Percentiles rank a stretch among this genome's conserved stretches.
These are phyloP conservation scores for Lysandra coridon DNA, from an alignment of 2,888 invertebrate genomes.

Conservation along the genomic window DNA sequence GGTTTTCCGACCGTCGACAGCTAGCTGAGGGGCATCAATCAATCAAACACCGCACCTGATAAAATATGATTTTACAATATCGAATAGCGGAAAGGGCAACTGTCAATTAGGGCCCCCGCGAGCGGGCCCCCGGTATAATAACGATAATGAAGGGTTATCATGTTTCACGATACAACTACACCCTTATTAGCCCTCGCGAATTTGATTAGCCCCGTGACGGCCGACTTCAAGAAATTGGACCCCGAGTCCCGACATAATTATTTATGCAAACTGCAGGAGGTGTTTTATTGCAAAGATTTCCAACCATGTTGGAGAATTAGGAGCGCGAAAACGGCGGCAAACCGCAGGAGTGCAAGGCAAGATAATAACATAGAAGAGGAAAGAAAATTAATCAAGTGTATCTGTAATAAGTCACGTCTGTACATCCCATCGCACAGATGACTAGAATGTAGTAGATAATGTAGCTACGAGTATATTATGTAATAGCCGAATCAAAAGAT, in stretches of 20 bases:
- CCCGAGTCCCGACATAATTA: neutral
- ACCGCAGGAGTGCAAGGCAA: no score
- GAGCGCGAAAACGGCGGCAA: no score
- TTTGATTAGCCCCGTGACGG: slow-evolving; percentile 7
- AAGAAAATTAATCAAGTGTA: neutral
- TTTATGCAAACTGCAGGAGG: neutral
- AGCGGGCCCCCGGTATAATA: slow-evolving; percentile 45
- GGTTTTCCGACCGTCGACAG: neutral
- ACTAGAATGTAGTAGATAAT: neutral
- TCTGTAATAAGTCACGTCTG: neutral
- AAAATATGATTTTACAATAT: slow-evolving; percentile 39
- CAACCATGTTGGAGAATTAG: neutral
- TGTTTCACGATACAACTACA: slow-evolving; percentile 39
- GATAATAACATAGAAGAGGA: neutral
- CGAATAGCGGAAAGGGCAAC: slow-evolving; percentile 39
- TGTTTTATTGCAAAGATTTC: neutral
- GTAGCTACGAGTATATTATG: no score
- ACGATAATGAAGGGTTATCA: slow-evolving; percentile 52
- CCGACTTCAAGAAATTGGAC: slow-evolving; percentile 4
- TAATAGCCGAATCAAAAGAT: no score
- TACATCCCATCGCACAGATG: neutral
- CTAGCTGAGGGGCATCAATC: neutral
- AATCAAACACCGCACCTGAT: slow-evolving; percentile 36
- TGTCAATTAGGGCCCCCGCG: slow-evolving; percentile 38
- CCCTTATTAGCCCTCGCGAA: slow-evolving; percentile 33